A percentile compares a stretch with the other conserved stretches of the same genome.
phyloP scores from a whole-genome alignment of 2,113 vertebrate genomes.

The Zapus hudsonius region DNA sequence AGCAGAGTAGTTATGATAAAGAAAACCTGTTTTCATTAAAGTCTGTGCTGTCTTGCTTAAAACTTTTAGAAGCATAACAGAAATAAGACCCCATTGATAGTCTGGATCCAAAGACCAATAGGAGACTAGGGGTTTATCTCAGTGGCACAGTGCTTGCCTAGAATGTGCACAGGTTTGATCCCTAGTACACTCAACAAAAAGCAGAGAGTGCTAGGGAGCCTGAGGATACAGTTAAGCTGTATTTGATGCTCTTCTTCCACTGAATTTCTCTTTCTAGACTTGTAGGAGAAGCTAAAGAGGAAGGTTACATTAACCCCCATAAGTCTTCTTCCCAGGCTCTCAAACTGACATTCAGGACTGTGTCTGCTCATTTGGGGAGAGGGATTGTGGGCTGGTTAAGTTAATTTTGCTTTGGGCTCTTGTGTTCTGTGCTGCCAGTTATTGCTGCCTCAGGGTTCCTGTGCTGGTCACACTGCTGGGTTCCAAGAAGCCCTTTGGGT shows the following conservation, averaged over 20 bases:
- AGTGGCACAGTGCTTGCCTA: too few relatives aligned
- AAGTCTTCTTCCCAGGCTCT: background rate
- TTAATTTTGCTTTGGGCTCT: background rate
- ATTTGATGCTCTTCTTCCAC: background rate
- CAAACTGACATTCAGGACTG: background rate
- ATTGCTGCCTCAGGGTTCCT: background rate
- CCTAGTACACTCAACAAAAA: too few relatives aligned
- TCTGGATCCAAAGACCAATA: background rate
- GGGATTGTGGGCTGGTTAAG: background rate
- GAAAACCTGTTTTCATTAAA: constrained; percentile 13
- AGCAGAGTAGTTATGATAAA: background rate
- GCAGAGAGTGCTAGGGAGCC: background rate
- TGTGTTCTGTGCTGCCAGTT: background rate
- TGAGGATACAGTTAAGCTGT: background rate
- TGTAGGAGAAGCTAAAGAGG: background rate
- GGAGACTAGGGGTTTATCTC: background rate
- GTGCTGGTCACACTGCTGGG: background rate
- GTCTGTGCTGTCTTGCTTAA: background rate
- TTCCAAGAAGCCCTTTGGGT: background rate
- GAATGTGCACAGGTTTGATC: too few relatives aligned
- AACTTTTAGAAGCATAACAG: constrained; percentile 25
- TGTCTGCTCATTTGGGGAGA: background rate
- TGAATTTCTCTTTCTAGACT: background rate
- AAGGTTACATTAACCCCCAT: background rate
- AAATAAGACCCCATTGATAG: background rate